A percentile compares a stretch with the other conserved stretches of the same genome.
phyloP scores from a whole-genome alignment of 2,888 invertebrate genomes.

The Xestia rhomboidea region DNA sequence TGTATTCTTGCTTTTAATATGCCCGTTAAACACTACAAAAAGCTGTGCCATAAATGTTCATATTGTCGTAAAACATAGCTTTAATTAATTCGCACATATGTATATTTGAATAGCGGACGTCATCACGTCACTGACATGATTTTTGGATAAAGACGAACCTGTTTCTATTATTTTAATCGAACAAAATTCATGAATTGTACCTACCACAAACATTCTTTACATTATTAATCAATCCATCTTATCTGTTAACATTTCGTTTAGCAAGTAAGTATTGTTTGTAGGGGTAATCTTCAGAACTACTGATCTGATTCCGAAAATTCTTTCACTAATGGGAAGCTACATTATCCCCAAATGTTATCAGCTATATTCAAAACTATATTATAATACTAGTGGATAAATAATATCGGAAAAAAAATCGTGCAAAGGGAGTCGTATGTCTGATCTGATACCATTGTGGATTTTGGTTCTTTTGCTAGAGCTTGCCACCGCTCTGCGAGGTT shows the following conservation, averaged over 20 bases:
- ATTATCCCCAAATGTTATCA: background rate
- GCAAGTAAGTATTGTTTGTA: background rate
- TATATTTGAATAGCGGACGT: constrained; percentile 1
- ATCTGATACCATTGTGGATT: too few species aligned
- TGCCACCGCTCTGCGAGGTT: too few species aligned
- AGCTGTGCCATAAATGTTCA: constrained; percentile 17
- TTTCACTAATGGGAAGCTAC: background rate
- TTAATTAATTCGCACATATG: constrained; percentile 40
- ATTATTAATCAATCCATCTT: background rate
- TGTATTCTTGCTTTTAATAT: constrained; percentile 6
- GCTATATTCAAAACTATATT: too few species aligned
- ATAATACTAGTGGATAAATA: too few species aligned
- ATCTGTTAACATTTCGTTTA: background rate
- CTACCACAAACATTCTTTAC: background rate
- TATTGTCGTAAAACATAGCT: constrained; percentile 38
- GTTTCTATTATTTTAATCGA: background rate
- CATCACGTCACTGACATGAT: background rate
- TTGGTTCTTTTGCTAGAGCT: too few species aligned
- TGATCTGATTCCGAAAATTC: too few species aligned
- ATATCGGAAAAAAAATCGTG: too few species aligned
- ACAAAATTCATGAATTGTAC: background rate
- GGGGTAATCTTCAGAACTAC: too few species aligned
- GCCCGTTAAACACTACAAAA: constrained; percentile 27
- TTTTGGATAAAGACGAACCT: background rate
- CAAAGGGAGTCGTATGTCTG: too few species aligned